These are phyloP conservation scores for Lithobius niger DNA, from an alignment of 1,140 invertebrate species.

Conservation along the genomic window DNA sequence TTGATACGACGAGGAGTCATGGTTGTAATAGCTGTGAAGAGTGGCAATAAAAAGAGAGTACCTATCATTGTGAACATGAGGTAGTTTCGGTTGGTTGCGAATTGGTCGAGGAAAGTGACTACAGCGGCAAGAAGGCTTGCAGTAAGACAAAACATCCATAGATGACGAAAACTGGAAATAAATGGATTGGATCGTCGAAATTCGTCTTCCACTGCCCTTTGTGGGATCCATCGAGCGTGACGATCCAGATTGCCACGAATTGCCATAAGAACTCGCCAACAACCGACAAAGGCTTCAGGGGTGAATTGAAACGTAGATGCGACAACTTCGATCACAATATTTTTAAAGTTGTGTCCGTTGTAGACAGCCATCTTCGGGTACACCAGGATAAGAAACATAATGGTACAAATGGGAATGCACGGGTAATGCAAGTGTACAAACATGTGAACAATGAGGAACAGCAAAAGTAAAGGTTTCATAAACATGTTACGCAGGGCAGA, in stretches of 20 bases:
- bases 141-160: constrained; percentile 24
- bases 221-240: constrained; percentile 25
- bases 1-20: background rate
- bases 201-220: constrained; percentile 26
- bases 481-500: constrained; percentile 26
- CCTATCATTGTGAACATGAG: constrained; percentile 13
- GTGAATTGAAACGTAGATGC: constrained; percentile 27
- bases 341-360: constrained; percentile 22
- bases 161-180: constrained; percentile 23
- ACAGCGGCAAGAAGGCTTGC: constrained; percentile 13
- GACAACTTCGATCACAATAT: constrained; percentile 23
- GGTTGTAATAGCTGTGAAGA: constrained; percentile 10
- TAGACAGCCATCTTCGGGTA: constrained; percentile 27
- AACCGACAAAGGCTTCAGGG: constrained; percentile 26
- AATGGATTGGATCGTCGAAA: constrained; percentile 25
- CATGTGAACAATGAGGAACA: constrained; percentile 24
- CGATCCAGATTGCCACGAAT: constrained; percentile 21
- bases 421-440: constrained; percentile 20
- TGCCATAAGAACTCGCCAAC: constrained; percentile 22
- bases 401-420: constrained; percentile 22
- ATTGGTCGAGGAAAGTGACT: constrained; percentile 7
- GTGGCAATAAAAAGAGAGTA: constrained; percentile 10
- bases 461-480: constrained; percentile 25
- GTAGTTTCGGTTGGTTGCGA: constrained; percentile 10
- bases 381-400: constrained; percentile 25